Evolutionary conservation across 2,888 invertebrate genomes (phyloP), one percentile per base, ranked within the genome.

Genomic region (Hofmannophila pseudospretella): DNA sequence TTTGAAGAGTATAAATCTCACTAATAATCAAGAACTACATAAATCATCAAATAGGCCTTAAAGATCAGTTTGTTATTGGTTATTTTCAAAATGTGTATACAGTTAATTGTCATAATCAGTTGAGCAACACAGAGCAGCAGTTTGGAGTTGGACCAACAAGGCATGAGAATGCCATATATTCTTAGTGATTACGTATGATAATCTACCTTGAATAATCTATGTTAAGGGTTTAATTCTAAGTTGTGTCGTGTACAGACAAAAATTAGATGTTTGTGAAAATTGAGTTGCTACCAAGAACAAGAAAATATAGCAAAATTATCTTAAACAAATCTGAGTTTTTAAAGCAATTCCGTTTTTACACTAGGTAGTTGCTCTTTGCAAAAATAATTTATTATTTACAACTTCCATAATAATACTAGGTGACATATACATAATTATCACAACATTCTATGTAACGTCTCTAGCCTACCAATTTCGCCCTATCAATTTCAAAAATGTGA

Each of bases 391-490:
- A 16, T 9, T 9, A 16, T 19, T 16, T 19, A 30, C 30, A 30
- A n/a, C 9, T 8, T 16, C 12, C 8, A 30, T 30, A 54, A 49
- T 45, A 43, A 35, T 42, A 35, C 42, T 49, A 43, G 38, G 41
- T 49, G 46, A 39, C 41, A 16, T 16, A 4, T 16, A 16, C 16
- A 50, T 23, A 23, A 58, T 53, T 61, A 69, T 62, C 60, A 66
- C 60, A 65, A 65, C 56, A 28, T 35, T 27, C 16, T 32, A 25
- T 27, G 26, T 10, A 26, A 16, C 3, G 27, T 11, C 10, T 4
- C 10, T 12, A 10, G 5, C n/a, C 1, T 11, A 27, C n/a, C 4
- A 11, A 11, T 27, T 27, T 32, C 11, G 20, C 16, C 3, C 4
- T n/a, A n/a, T 23, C n/a, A n/a, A 23, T 23, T 23, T 7, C 1